Percentiles rank a stretch among this genome's conserved stretches.
phyloP scores from a whole-genome alignment of 2,888 invertebrate species.

The Luperina testacea region DNA sequence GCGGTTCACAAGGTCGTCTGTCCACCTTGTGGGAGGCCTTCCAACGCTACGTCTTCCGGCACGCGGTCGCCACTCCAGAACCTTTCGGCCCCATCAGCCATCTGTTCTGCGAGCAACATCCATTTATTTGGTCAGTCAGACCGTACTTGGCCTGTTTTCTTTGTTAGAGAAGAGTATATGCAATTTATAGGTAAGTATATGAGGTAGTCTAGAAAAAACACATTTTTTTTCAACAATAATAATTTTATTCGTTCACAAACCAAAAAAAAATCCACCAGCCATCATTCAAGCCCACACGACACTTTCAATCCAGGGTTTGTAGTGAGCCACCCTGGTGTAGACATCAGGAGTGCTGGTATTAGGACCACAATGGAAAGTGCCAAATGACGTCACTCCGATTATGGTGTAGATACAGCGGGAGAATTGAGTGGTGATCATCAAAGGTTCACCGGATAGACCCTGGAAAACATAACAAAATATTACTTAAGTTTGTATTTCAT shows the following conservation, averaged over 20 bases:
- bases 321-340: constrained; percentile 40
- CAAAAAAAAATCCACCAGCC: not conserved
- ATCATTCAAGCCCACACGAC: constrained; percentile 34
- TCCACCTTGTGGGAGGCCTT: too few species aligned
- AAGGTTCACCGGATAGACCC: constrained; percentile 26
- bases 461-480: constrained; percentile 3
- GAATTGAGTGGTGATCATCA: constrained; percentile 31
- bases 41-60: too few species aligned
- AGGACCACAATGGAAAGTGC: not conserved
- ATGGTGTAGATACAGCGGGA: constrained; percentile 40
- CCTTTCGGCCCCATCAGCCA: too few species aligned
- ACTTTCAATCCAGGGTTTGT: constrained; percentile 49
- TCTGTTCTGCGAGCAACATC: too few species aligned
- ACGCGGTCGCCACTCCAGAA: too few species aligned
- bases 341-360: not conserved
- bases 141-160: too few species aligned
- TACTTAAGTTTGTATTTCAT: too few species aligned
- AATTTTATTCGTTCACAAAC: not conserved
- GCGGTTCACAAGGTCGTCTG: too few species aligned
- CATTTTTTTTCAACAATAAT: too few species aligned
- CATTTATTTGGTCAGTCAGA: too few species aligned
- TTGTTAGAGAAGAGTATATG: too few species aligned
- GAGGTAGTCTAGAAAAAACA: not conserved
- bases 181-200: too few species aligned
- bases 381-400: constrained; percentile 34